phyloP scores from a whole-genome alignment of 2,113 vertebrate species.

The Pygathrix nemaeus region DNA sequence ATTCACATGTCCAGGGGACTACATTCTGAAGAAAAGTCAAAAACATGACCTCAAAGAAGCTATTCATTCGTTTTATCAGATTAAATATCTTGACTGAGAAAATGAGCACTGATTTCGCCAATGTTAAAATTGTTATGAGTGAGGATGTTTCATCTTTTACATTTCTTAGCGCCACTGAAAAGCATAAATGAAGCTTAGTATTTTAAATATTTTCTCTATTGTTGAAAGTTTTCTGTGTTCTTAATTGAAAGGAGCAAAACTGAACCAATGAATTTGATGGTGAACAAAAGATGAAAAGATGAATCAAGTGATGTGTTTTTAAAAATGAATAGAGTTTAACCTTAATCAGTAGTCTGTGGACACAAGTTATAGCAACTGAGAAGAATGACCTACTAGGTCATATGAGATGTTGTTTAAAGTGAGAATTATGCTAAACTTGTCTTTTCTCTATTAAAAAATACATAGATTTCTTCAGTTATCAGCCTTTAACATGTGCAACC shows the following conservation, averaged over 20 bases:
- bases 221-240: neutral
- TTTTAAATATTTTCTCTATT: neutral
- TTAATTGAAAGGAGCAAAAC: conserved; percentile 15
- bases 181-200: neutral
- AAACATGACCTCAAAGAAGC: neutral
- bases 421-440: neutral
- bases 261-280: neutral
- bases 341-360: neutral
- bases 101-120: neutral
- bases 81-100: neutral
- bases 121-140: neutral
- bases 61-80: neutral
- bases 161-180: neutral
- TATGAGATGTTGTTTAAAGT: neutral
- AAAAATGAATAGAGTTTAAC: neutral
- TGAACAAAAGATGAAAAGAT: neutral
- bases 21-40: neutral
- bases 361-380: neutral
- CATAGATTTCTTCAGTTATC: neutral
- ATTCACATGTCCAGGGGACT: neutral
- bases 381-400: neutral
- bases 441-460: neutral
- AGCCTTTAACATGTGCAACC: neutral
- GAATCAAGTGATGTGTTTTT: neutral
- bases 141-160: neutral